Evolutionary conservation across 2,888 invertebrate genomes (phyloP), one percentile per base, ranked within the genome.

Genomic region (Halocaridina rubra): DNA sequence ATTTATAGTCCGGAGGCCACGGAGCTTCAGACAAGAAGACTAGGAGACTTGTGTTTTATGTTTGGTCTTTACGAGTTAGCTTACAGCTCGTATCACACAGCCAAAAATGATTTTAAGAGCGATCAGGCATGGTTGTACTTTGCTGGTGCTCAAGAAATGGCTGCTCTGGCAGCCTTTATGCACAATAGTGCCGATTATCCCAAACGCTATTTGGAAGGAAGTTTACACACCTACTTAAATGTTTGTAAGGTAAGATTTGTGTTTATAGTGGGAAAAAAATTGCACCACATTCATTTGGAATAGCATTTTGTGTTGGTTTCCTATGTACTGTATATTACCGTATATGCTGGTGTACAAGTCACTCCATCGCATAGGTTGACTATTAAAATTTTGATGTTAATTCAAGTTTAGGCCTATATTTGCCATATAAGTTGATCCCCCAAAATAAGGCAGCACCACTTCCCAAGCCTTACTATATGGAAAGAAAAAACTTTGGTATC

Each of bases 51-150:
- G 7, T 97, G 97, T 92, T 98, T 99, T 91, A 94, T 99, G 93
- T 97, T 98, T 91, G 96, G 97, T 3, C 95, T 97, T 90, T 98
- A 98, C 92, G 94, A 95, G 88, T 93, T 96, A 89, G 97, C 98
- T 7, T 98, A 96, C 91, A 84, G 78, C 91, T 94, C 96, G 0
- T 99, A 98, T 92, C 98, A 99, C 91, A 94, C 96, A 61, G 97
- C 98, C n/a, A 99, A 99, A 91, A 94, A 98, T 78, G 99, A 99
- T 91, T 99, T 99, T 91, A 96, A 96, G 90, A 96, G 96, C 0
- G 99, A 99, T 91, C 96, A 97, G 89, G 99, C 99, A 0, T 98
- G 98, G 98, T 93, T 98, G 32, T 96, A 98, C 91, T 98, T 96
- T 91, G 98, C 99, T 0, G 98, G 98, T 10, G 98, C 99, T 4